Base-by-base conservation (phyloP, 1,140 invertebrate genomes). In the Lysiphlebus fabarum region DNA sequence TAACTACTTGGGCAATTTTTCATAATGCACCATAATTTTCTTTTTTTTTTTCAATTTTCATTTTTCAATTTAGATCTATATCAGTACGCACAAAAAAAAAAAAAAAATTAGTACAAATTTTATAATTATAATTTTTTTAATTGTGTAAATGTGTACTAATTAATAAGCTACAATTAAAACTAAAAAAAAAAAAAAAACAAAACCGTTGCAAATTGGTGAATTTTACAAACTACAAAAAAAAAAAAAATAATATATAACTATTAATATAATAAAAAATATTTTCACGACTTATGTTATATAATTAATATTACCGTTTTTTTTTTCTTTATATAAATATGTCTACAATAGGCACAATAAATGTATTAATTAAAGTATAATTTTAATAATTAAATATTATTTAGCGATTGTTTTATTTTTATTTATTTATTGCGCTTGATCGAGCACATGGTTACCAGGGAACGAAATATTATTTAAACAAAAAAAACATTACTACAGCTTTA, bases 281-380 rank as follows among this genome's bases (percentile, higher is more conserved):
- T 56, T 62, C 38, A 40, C 36, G 49, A 49, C 43, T 54, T 61
- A 61, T 50, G n/a, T 37, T 17, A 3, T 17, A 38, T 57, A 51
- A 56, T 61, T 54, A 56, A 42, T 62, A 47, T 56, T 62, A 56
- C 49, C 53, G 57, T 33, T 34, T 56, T 58, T 62, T 70, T 56
- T 54, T 56, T 54, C 3, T 17, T 17, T 3, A 53, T 55, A 70
- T 65, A 68, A 68, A 67, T 60, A 62, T 54, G 49, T 67, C 73
- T 74, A 75, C 67, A 70, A 70, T 74, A 77, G 76, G 74, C 75
- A 78, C 75, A 72, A 65, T 77, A 73, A 79, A 74, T 66, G 66
- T 69, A 70, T 59, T 42, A 56, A 48, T 40, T 6, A 54, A 54
- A 53, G 7, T 41, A 45, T 41, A 38, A 26, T 53, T 58, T 38